Evolutionary conservation across 1,140 invertebrate genomes (phyloP).

Genomic region (Planococcus citri): DNA sequence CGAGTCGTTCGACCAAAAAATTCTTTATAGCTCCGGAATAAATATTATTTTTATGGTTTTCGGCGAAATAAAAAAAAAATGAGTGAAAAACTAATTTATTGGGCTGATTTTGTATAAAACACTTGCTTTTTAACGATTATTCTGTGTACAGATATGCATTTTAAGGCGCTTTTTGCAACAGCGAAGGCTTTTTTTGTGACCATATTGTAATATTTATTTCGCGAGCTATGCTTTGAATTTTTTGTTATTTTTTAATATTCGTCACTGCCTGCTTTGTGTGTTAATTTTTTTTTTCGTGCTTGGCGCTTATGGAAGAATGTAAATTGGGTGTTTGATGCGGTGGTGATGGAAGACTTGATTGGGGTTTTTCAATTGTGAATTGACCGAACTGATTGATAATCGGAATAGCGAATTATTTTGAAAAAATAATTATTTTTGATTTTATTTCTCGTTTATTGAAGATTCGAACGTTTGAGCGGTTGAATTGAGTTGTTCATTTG

Average conservation of each 20-base stretch:
- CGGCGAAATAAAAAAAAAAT: neutral
- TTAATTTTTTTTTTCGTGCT: neutral
- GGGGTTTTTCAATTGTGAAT: too few relatives aligned
- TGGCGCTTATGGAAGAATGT: neutral
- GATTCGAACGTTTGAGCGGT: too few relatives aligned
- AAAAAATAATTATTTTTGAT: too few relatives aligned
- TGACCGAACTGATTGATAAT: too few relatives aligned
- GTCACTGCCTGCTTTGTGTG: neutral
- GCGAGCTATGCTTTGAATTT: neutral
- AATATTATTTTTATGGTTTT: neutral
- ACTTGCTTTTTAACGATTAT: neutral
- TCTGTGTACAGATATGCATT: neutral
- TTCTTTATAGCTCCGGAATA: neutral
- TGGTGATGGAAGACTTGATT: too few relatives aligned
- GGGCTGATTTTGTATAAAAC: neutral
- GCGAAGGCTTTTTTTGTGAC: neutral
- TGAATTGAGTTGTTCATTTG: too few relatives aligned
- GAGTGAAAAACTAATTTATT: neutral
- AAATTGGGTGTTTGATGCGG: too few relatives aligned
- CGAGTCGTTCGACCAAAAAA: too few relatives aligned
- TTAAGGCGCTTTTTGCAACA: neutral
- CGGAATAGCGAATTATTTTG: too few relatives aligned
- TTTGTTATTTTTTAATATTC: neutral
- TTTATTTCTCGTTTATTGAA: too few relatives aligned
- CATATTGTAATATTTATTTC: slow-evolving; percentile 3